A percentile compares a stretch with the other conserved stretches of the same genome.
Evolutionary conservation across 2,888 invertebrate species (phyloP).

Genomic region (Drosophila koepferae): DNA sequence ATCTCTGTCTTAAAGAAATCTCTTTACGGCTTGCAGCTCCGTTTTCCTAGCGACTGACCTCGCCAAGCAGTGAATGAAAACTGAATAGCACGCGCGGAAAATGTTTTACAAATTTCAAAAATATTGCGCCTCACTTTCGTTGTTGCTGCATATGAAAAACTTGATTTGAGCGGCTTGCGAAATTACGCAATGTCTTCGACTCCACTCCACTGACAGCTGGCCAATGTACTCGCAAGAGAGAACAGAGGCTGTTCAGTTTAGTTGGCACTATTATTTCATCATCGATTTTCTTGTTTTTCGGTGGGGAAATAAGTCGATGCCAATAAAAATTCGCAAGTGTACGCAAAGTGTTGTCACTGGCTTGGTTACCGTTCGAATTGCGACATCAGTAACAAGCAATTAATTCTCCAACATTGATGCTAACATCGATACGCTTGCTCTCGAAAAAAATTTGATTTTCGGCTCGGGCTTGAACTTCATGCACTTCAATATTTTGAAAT

Average conservation of each 20-base stretch:
- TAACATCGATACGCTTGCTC: constrained; percentile 13
- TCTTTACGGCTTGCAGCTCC: constrained; percentile 3
- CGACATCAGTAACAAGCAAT: constrained; percentile 41
- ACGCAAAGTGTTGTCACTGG: constrained; percentile 64
- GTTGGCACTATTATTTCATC: constrained; percentile 52
- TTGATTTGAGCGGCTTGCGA: constrained; percentile 65
- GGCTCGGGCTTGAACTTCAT: constrained; percentile 41
- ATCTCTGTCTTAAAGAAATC: background rate
- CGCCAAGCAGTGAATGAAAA: constrained; percentile 59
- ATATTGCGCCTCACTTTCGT: constrained; percentile 60
- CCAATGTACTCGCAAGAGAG: constrained; percentile 55
- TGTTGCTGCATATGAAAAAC: constrained; percentile 51
- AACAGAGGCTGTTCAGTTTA: constrained; percentile 47
- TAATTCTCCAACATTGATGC: constrained; percentile 26
- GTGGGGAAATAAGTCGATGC: constrained; percentile 55
- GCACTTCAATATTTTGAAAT: background rate
- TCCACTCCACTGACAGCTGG: constrained; percentile 28
- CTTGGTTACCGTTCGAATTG: constrained; percentile 36
- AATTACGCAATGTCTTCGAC: constrained; percentile 55
- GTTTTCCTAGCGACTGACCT: constrained; percentile 40
- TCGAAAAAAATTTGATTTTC: constrained; percentile 2
- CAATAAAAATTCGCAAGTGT: constrained; percentile 51
- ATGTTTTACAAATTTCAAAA: constrained; percentile 61
- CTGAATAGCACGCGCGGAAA: constrained; percentile 49
- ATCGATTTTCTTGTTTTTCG: constrained; percentile 46